Base-by-base conservation (phyloP, 1,140 invertebrate species). In the Capitella teleta region DNA sequence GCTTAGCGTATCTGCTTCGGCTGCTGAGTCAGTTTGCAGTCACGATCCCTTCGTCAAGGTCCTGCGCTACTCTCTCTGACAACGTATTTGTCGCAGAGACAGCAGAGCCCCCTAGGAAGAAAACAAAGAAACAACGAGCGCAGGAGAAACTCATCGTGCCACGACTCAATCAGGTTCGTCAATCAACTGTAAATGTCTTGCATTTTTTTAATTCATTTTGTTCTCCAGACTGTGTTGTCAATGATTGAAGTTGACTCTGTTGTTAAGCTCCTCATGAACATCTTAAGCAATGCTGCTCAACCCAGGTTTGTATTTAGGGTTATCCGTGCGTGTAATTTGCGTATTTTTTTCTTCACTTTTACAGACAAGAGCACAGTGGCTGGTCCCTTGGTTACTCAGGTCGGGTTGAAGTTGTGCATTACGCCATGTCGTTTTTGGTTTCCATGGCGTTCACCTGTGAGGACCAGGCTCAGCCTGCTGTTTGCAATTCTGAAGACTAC, bases 231-330 rank as follows among this genome's bases (percentile, higher is more conserved):
- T 5, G 82, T 92, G 74, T 63, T 90, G 12, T 78, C 82, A 1
- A 76, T 92, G 71, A 87, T 93, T 80, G 82, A 84, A 51, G 80
- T 86, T 0, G 82, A 87, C 40, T 76, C 79, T 10, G 87, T 90
- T 0, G 80, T 92, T 60, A 78, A 84, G 24, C 77, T 86, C 40
- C 70, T 94, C 23, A 87, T 86, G 49, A 85, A 82, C 55, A 91
- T 93, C 62, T 68, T 95, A 1, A 83, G 85, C 61, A 86, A 91
- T 71, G 86, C 87, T 21, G 65, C 70, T 16, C 54, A 68, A 30
- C 68, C 68, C 36, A 58, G 62, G 64, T 18, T 8, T n/a, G n/a
- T n/a, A n/a, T n/a, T n/a, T n/a, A n/a, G n/a, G n/a, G n/a, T n/a
- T n/a, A n/a, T n/a, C n/a, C n/a, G n/a, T n/a, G n/a, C n/a, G n/a